A percentile compares a stretch with the other conserved stretches of the same genome.
phyloP scores from a whole-genome alignment of 2,797 vertebrate species.

The Sebastes diploproa region DNA sequence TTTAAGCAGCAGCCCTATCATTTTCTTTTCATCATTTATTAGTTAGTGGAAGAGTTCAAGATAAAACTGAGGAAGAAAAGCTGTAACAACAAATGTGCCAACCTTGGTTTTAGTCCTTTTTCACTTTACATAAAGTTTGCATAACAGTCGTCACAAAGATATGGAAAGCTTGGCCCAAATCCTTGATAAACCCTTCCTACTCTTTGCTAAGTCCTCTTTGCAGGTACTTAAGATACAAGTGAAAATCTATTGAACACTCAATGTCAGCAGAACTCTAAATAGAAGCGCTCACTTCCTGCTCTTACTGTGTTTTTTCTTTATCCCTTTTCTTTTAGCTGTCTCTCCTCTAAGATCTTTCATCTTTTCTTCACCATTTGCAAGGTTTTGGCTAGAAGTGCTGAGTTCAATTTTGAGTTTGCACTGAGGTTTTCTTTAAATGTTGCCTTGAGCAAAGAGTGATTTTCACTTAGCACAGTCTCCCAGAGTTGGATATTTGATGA shows the following conservation, averaged over 20 bases:
- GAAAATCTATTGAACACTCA: conserved; percentile 55
- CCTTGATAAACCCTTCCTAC: conserved; percentile 42
- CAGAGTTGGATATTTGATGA: conserved; percentile 19
- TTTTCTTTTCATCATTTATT: not conserved
- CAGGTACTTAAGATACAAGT: conserved; percentile 39
- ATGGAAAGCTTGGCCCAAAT: conserved; percentile 28
- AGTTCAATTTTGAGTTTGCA: conserved; percentile 20
- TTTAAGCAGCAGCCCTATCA: not conserved
- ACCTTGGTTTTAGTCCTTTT: conserved; percentile 8
- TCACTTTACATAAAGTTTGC: conserved; percentile 26
- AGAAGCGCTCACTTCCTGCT: conserved; percentile 13
- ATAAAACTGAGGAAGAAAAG: not conserved
- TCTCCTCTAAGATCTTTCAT: conserved; percentile 18
- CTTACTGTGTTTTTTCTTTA: conserved; percentile 24
- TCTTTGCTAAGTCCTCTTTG: conserved; percentile 35
- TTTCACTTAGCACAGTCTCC: conserved; percentile 19
- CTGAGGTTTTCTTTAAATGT: conserved; percentile 16
- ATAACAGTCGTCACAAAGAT: not conserved
- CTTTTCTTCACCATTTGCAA: conserved; percentile 26
- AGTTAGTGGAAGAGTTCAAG: not conserved
- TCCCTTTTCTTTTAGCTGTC: conserved; percentile 7
- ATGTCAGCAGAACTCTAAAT: conserved; percentile 53
- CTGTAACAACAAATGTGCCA: not conserved
- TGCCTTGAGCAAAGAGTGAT: conserved; percentile 28
- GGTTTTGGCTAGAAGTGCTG: conserved; percentile 10